Base-by-base conservation (phyloP, 2,888 invertebrate genomes). In the Amorpha juglandis region DNA sequence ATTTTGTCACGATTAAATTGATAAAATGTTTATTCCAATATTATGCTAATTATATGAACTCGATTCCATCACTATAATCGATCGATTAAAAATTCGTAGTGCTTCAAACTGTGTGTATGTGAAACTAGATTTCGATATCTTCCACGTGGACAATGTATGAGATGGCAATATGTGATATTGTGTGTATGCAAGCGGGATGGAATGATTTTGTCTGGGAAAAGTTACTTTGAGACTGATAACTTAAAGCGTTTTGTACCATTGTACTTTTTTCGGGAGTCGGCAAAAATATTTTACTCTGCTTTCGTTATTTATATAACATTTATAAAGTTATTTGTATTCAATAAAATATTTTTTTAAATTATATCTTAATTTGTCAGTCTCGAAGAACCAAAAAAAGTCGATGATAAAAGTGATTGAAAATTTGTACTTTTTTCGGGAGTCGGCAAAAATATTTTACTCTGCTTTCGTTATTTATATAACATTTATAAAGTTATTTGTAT, bases 111-210 rank as follows among this genome's bases (percentile, higher is more conserved):
- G 19, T 58, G 9, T 53, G 33, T 33, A n/a, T 58, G 58, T 58
- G 19, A 38, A 58, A 38, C 53, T 53, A 52, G n/a, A 35, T 16
- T 58, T 50, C 19, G 50, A 55, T 55, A 55, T 55, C 38, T 58
- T 58, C 58, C 58, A 58, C 19, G 16, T 38, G 55, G 35, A 35
- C 35, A 11, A 70, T 70, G 75, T 77, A 75, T 77, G 71, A 77
- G 74, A 77, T 69, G 80, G 79, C 78, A 78, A 77, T 74, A 75
- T 84, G 83, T 83, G 83, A 84, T 84, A 83, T 77, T 76, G 73
- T 76, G 33, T 47, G 78, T 69, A 70, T 72, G 63, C 67, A 63
- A 62, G 66, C 63, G 65, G 65, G 68, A 58, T 35, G 21, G 35
- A 64, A 62, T 45, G 62, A 38, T 21, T 63, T 58, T 65, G 51